Evolutionary conservation across 2,113 vertebrate species (phyloP).

Genomic region (Lichenostomus cassidix): DNA sequence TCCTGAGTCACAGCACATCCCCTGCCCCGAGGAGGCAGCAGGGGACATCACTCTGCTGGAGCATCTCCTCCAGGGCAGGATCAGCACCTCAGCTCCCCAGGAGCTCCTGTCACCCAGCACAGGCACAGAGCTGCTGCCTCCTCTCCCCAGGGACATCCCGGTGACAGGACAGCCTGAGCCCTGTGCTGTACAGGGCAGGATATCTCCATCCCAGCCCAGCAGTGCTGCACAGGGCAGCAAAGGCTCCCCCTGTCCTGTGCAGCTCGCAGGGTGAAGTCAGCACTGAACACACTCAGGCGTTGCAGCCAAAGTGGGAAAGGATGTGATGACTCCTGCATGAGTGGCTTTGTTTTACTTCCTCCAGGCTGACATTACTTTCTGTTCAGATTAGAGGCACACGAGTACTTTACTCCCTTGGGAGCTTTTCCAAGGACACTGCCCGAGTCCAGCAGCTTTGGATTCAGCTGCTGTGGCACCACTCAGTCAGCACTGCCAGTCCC

Average conservation of each 20-base stretch:
- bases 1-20: not conserved
- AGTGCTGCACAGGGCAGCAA: not conserved
- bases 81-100: fast-evolving
- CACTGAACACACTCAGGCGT: fast-evolving
- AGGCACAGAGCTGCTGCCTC: fast-evolving
- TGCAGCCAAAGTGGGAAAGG: not conserved
- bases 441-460: not conserved
- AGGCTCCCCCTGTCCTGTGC: too few relatives aligned
- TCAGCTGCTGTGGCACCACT: not conserved
- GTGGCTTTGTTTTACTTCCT: not conserved
- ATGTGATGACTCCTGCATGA: not conserved
- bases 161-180: not conserved
- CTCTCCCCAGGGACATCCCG: fast-evolving
- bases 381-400: not conserved
- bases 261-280: not conserved
- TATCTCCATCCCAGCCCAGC: not conserved
- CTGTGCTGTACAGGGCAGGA: fast-evolving
- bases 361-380: not conserved
- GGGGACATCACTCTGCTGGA: not conserved
- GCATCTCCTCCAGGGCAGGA: not conserved
- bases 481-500: not conserved
- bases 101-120: not conserved
- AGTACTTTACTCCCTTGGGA: not conserved
- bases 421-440: not conserved
- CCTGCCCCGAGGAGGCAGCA: fast-evolving